Evolutionary conservation across 2,888 invertebrate species (phyloP).

Genomic region (Dexiosoma caninum): DNA sequence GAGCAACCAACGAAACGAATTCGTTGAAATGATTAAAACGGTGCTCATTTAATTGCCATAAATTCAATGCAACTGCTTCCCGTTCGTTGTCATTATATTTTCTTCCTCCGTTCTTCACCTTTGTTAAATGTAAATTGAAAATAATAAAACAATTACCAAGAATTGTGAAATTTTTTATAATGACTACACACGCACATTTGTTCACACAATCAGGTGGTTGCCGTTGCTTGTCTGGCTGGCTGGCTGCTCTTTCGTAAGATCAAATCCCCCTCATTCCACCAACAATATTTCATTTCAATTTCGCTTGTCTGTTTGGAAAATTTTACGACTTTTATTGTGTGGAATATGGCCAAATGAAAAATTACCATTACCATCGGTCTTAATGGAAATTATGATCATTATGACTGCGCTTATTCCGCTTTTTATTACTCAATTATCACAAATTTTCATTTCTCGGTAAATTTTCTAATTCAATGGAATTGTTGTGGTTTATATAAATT

Average conservation of each 20-base stretch:
- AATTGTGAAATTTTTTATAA: slow-evolving; percentile 50
- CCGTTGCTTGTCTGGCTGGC: slow-evolving; percentile 34
- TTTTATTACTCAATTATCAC: slow-evolving; percentile 76
- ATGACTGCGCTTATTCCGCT: slow-evolving; percentile 50
- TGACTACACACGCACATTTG: slow-evolving; percentile 29
- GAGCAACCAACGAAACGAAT: not conserved
- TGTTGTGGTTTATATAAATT: slow-evolving; percentile 59
- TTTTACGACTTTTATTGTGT: slow-evolving; percentile 44
- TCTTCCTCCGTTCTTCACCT: not conserved
- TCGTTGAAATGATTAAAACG: slow-evolving; percentile 41
- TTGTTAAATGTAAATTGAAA: slow-evolving; percentile 18
- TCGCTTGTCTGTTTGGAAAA: not conserved
- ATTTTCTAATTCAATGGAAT: slow-evolving; percentile 57
- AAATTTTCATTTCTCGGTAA: slow-evolving; percentile 73
- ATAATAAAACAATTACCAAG: slow-evolving; percentile 55
- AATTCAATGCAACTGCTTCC: slow-evolving; percentile 53
- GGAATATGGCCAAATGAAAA: not conserved
- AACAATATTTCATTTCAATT: not conserved
- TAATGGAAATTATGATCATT: slow-evolving; percentile 46
- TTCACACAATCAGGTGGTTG: slow-evolving; percentile 60
- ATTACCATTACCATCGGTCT: slow-evolving; percentile 24
- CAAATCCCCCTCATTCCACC: not conserved
- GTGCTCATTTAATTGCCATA: slow-evolving; percentile 56
- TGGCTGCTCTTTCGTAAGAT: not conserved
- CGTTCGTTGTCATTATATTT: not conserved